Evolutionary conservation across 2,113 vertebrate genomes (phyloP).

Genomic region (Cyprinus carpio): DNA sequence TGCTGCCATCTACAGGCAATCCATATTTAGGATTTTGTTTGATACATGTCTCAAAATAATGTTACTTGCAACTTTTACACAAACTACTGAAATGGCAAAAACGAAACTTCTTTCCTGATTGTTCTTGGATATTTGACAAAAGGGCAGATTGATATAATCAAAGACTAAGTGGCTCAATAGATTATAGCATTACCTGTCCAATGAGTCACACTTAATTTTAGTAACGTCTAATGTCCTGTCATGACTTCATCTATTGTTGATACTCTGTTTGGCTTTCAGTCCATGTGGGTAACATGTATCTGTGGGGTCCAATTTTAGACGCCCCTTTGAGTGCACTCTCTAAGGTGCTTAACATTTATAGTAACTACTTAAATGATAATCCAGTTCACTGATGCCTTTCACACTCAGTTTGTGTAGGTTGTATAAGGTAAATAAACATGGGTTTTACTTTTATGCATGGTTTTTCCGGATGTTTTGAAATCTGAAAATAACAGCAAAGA

Average conservation of each 20-base stretch:
- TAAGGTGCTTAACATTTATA: slow-evolving; percentile 47
- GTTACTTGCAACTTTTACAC: not conserved
- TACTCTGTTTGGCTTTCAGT: not conserved
- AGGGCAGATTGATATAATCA: not conserved
- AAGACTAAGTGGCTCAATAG: not conserved
- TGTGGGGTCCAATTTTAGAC: slow-evolving; percentile 46
- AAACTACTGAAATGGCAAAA: not conserved
- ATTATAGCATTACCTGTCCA: not conserved
- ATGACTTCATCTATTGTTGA: not conserved
- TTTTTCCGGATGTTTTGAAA: not conserved
- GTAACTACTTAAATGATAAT: slow-evolving; percentile 52
- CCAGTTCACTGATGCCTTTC: slow-evolving; percentile 18
- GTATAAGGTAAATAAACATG: slow-evolving; percentile 23
- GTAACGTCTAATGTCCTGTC: not conserved
- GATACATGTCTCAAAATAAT: not conserved
- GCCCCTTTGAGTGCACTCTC: slow-evolving; percentile 15
- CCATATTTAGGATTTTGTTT: no score
- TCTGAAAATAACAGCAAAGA: not conserved
- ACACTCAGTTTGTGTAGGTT: slow-evolving; percentile 24
- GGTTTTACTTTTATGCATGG: not conserved
- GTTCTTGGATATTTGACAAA: not conserved
- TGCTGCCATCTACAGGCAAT: no score
- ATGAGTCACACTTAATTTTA: not conserved
- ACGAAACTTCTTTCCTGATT: not conserved
- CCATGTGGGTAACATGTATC: slow-evolving; percentile 7